Conservation (phyloP, 2,113 vertebrate species). For the Girardinichthys multiradiatus region DNA sequence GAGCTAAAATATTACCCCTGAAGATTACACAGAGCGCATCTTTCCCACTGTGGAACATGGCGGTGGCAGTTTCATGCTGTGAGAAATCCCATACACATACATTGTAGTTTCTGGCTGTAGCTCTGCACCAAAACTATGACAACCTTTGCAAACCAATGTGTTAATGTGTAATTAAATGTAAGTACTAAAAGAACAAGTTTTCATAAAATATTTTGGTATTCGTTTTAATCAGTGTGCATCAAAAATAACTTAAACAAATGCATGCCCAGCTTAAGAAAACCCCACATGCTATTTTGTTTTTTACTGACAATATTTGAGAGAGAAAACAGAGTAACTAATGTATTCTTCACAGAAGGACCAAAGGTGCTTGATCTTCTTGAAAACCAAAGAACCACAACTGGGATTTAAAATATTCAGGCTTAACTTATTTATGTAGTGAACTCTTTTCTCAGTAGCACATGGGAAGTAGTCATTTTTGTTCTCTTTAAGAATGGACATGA, state of each 20-base stretch:
- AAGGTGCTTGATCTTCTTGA: constrained; percentile 30
- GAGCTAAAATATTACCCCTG: no score
- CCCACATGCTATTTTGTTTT: background rate
- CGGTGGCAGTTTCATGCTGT: no score
- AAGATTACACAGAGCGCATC: no score
- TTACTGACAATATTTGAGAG: constrained; percentile 7
- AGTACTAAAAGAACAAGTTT: background rate
- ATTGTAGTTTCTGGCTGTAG: no score
- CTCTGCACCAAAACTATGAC: no score
- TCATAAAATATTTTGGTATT: background rate
- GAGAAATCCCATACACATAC: no score
- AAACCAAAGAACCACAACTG: constrained; percentile 18
- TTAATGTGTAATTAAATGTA: background rate
- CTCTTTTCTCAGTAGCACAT: background rate
- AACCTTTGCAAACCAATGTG: background rate
- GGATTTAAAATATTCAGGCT: constrained; percentile 29
- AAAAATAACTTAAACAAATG: background rate
- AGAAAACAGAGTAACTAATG: constrained; percentile 5
- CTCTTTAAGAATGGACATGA: constrained; percentile 31
- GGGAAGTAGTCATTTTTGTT: constrained; percentile 4
- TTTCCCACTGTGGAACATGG: no score
- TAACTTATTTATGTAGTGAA: constrained; percentile 29
- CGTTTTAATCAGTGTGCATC: background rate
- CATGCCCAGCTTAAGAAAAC: no score
- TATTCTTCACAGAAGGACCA: constrained; percentile 17